Conservation (phyloP, 2,797 vertebrate species). For the Otolemur crassicaudatus region DNA sequence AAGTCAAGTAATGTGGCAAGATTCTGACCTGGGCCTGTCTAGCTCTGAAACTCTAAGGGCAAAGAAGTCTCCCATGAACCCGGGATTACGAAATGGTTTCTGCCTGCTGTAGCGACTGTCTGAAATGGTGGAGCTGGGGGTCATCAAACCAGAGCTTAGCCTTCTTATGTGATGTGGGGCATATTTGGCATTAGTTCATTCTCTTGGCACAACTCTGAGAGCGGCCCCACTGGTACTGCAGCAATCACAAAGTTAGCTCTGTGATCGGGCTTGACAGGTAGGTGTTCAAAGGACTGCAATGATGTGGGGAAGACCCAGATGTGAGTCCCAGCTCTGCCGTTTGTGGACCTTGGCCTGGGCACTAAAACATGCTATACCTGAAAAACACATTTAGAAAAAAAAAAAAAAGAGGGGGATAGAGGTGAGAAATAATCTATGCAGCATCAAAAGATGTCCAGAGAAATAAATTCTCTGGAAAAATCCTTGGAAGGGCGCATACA, state of each 20-base stretch:
- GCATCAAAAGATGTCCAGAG: conserved; percentile 29
- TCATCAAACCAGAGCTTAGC: neutral
- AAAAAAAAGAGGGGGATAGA: neutral
- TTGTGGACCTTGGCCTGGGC: neutral
- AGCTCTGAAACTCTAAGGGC: neutral
- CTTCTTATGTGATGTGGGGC: neutral
- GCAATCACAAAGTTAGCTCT: neutral
- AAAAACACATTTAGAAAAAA: neutral
- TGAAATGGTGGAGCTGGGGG: neutral
- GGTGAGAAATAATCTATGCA: conserved; percentile 21
- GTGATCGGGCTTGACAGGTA: accelerated
- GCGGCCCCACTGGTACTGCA: neutral
- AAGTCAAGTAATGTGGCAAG: neutral
- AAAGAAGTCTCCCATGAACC: neutral
- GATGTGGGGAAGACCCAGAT: neutral
- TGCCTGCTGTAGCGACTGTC: neutral
- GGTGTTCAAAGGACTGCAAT: neutral
- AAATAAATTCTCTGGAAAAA: conserved; percentile 5
- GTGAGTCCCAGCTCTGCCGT: neutral
- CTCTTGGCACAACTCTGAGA: neutral
- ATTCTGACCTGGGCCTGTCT: neutral
- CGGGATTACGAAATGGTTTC: neutral
- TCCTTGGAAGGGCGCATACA: neutral
- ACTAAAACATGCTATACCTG: neutral
- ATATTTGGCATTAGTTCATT: neutral